Evolutionary conservation across 2,888 invertebrate species (phyloP).

Genomic region (Tinea trinotella): DNA sequence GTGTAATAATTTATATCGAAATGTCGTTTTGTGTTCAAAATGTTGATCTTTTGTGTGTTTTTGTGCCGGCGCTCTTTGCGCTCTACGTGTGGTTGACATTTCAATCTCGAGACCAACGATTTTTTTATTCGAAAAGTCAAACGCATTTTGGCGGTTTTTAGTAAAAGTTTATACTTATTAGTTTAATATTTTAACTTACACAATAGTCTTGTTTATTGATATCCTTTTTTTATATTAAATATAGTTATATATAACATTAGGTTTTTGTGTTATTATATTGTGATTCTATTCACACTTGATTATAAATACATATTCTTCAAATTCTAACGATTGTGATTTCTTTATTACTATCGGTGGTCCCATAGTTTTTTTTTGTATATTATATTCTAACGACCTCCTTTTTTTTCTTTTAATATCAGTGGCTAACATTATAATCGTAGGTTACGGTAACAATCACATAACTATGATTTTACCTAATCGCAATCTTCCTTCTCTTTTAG

Average conservation of each 20-base stretch:
- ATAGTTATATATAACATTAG: neutral
- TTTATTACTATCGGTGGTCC: no score
- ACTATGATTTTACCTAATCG: no score
- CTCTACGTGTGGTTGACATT: constrained; percentile 57
- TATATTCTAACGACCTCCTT: no score
- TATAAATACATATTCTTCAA: no score
- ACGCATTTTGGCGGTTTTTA: neutral
- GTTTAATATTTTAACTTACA: constrained; percentile 16
- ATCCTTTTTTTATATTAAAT: neutral
- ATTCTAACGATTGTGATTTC: no score
- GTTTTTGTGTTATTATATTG: neutral
- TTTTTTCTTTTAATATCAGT: no score
- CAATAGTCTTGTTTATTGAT: neutral
- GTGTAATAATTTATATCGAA: constrained; percentile 71
- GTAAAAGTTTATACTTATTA: constrained; percentile 10
- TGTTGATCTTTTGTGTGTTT: constrained; percentile 60
- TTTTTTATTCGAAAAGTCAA: constrained; percentile 35
- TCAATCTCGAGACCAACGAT: constrained; percentile 63
- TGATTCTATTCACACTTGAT: neutral
- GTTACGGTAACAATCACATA: no score
- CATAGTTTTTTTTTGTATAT: no score
- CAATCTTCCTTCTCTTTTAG: no score
- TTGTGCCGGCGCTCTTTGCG: constrained; percentile 59
- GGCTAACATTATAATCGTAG: no score
- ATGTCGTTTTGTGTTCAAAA: constrained; percentile 69